These are phyloP conservation scores for Polypterus bichir DNA, from an alignment of 2,113 vertebrate genomes.

Conservation along the genomic window DNA sequence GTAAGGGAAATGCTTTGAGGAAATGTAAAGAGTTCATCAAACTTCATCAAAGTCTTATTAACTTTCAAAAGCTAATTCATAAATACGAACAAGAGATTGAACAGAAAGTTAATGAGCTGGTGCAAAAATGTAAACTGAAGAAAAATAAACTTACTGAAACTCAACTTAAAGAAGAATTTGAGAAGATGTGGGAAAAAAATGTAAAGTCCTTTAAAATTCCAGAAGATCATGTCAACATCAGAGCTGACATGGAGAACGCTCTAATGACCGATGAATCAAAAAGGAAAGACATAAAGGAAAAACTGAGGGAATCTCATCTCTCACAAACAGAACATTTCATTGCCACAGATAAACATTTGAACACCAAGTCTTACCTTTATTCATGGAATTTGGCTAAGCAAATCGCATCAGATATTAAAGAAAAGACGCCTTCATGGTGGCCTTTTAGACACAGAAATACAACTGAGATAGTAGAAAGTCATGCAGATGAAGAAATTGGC, in stretches of 20 bases:
- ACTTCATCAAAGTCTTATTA: conserved; percentile 4
- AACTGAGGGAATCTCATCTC: background rate
- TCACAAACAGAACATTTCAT: too few species aligned
- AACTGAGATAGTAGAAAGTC: background rate
- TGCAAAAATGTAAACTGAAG: conserved; percentile 5
- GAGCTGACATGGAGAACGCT: conserved; percentile 10
- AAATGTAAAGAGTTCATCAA: conserved; percentile 6
- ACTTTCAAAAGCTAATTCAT: conserved; percentile 5
- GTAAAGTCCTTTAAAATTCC: conserved; percentile 2
- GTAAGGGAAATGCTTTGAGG: conserved; percentile 4
- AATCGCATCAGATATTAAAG: background rate
- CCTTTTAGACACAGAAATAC: conserved; percentile 8
- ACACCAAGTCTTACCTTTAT: too few species aligned
- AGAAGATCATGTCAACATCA: conserved; percentile 3
- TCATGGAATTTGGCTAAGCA: too few species aligned
- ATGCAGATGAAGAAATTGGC: background rate
- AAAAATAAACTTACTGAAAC: background rate
- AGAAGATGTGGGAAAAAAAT: conserved; percentile 19
- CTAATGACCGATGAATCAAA: conserved; percentile 2
- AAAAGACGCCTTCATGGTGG: too few species aligned
- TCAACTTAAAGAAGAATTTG: conserved; percentile 13
- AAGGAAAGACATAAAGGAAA: conserved; percentile 3
- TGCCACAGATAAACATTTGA: too few species aligned
- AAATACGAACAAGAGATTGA: conserved; percentile 14
- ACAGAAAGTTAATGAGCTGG: conserved; percentile 12